Conservation (phyloP, 2,888 invertebrate genomes). For the Shargacucullia verbasci region DNA sequence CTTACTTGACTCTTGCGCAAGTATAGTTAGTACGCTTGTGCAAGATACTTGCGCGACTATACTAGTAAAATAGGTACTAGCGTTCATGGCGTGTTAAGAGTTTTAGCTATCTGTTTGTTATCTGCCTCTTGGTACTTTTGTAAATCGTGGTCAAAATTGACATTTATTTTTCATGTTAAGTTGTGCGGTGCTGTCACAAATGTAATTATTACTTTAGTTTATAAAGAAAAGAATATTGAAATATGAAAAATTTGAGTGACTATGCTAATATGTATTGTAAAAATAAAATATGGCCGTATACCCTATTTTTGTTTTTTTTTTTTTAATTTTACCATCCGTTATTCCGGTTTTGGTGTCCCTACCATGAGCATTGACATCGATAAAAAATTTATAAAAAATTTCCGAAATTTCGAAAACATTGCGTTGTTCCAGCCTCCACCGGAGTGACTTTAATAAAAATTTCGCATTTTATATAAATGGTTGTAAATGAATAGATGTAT, state of each 20-base stretch:
- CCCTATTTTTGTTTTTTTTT: constrained; percentile 20
- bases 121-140: not conserved
- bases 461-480: too few relatives aligned
- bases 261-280: constrained; percentile 42
- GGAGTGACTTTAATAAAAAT: too few relatives aligned
- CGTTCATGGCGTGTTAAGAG: not conserved
- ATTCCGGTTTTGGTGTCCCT: too few relatives aligned
- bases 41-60: too few relatives aligned
- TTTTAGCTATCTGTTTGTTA: not conserved
- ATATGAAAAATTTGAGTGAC: constrained; percentile 46
- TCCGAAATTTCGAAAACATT: too few relatives aligned
- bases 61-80: too few relatives aligned
- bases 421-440: too few relatives aligned
- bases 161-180: constrained; percentile 28
- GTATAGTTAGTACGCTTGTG: too few relatives aligned
- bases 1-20: too few relatives aligned
- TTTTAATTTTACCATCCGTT: not conserved
- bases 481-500: too few relatives aligned
- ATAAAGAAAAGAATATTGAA: constrained; percentile 14
- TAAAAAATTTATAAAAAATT: too few relatives aligned
- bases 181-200: constrained; percentile 56
- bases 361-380: too few relatives aligned
- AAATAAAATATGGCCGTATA: constrained; percentile 44
- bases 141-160: constrained; percentile 9
- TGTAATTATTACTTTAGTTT: constrained; percentile 23